phyloP scores from a whole-genome alignment of 1,140 invertebrate genomes.

The Achroia grisella region DNA sequence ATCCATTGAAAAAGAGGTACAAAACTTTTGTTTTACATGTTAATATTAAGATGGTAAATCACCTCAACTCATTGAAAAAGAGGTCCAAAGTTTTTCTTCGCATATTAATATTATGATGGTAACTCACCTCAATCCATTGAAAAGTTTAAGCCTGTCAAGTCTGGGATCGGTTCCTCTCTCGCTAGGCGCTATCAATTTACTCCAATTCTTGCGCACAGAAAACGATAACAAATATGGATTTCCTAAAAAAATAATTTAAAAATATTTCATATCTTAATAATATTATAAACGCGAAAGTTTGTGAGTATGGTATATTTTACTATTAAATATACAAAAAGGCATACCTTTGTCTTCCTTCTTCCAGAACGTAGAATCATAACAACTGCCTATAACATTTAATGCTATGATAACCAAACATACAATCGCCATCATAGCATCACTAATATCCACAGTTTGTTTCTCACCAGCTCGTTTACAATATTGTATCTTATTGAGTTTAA shows the following conservation, averaged over 20 bases:
- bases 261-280: slow-evolving; percentile 1
- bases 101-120: too few relatives aligned
- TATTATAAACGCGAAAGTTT: too few relatives aligned
- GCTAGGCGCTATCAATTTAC: slow-evolving; percentile 26
- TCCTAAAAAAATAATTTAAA: slow-evolving; percentile 23
- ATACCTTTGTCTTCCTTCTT: too few relatives aligned
- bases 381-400: slow-evolving; percentile 24
- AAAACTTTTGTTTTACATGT: too few relatives aligned
- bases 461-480: slow-evolving; percentile 21
- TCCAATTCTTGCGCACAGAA: slow-evolving; percentile 51
- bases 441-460: slow-evolving; percentile 7
- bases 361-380: slow-evolving; percentile 27
- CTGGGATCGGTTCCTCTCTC: slow-evolving; percentile 31
- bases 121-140: slow-evolving; percentile 51
- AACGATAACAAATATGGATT: slow-evolving; percentile 50
- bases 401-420: slow-evolving; percentile 21
- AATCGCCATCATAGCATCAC: slow-evolving; percentile 18
- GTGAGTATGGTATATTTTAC: too few relatives aligned
- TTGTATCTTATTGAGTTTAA: slow-evolving; percentile 10
- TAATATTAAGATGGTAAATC: too few relatives aligned
- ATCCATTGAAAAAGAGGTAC: too few relatives aligned
- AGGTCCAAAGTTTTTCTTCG: too few relatives aligned
- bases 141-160: slow-evolving; percentile 42
- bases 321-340: too few relatives aligned
- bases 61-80: too few relatives aligned